Conservation (phyloP, 2,797 vertebrate genomes). For the Sebastes cheni region DNA sequence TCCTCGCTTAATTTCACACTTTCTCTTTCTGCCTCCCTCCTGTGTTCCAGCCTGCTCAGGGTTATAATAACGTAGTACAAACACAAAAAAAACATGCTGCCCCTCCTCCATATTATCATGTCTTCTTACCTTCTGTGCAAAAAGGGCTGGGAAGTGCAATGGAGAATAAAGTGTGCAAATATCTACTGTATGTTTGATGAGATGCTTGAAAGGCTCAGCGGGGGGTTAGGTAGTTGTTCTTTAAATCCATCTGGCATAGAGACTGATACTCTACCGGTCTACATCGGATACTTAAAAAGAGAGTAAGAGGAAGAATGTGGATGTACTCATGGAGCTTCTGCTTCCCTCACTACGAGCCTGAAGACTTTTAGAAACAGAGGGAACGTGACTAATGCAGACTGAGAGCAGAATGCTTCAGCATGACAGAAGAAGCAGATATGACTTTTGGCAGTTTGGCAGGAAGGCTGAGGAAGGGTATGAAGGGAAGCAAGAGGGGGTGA, state of each 20-base stretch:
- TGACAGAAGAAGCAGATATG: constrained; percentile 42
- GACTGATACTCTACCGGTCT: constrained; percentile 25
- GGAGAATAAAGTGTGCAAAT: neutral
- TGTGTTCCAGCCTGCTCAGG: neutral
- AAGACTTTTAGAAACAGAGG: constrained; percentile 27
- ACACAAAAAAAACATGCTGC: constrained; percentile 1
- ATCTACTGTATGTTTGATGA: constrained; percentile 1
- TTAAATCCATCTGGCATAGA: constrained; percentile 17
- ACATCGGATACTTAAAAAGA: constrained; percentile 6
- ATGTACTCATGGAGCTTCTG: neutral
- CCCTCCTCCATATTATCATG: neutral
- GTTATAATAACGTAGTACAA: neutral
- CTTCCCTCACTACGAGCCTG: neutral
- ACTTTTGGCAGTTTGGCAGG: constrained; percentile 29
- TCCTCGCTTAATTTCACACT: constrained; percentile 19
- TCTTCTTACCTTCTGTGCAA: constrained; percentile 6
- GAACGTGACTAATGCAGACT: constrained; percentile 45
- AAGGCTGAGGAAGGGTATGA: constrained; percentile 15
- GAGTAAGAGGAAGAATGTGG: neutral
- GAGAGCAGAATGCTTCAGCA: constrained; percentile 35
- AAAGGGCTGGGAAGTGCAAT: neutral
- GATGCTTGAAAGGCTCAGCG: constrained; percentile 14
- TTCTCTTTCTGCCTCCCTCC: neutral
- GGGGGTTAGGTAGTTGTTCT: constrained; percentile 38
- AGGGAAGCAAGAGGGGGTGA: constrained; percentile 10